These are phyloP conservation scores for Phalanger gymnotis DNA, from an alignment of 2,797 vertebrate genomes.

Conservation along the genomic window DNA sequence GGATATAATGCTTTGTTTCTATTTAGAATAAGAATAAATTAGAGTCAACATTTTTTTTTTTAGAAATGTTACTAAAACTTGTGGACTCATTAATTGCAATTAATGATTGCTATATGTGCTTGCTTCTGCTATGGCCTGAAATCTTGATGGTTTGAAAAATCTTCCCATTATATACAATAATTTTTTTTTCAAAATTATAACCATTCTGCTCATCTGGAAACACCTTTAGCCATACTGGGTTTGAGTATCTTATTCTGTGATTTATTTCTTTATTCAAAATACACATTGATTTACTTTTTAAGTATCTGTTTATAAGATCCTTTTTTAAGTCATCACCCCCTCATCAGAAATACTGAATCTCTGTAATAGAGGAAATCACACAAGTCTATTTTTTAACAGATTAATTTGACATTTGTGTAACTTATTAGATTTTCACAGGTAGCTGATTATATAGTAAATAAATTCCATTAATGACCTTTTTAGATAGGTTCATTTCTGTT, in stretches of 20 bases:
- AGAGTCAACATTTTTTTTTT: slow-evolving; percentile 4
- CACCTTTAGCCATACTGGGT: neutral
- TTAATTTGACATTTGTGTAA: slow-evolving; percentile 17
- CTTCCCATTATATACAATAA: neutral
- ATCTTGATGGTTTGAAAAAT: slow-evolving; percentile 35
- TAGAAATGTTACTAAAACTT: neutral
- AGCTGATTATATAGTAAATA: slow-evolving; percentile 39
- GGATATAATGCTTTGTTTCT: neutral
- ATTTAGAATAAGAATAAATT: neutral
- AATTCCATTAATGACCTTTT: slow-evolving; percentile 33
- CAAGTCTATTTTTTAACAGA: slow-evolving; percentile 12
- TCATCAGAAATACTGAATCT: slow-evolving; percentile 27
- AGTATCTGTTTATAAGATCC: neutral
- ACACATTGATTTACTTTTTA: slow-evolving; percentile 10
- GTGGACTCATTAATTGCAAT: neutral
- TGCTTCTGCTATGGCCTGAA: neutral
- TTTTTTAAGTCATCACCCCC: neutral
- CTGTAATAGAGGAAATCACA: neutral
- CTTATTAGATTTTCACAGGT: slow-evolving; percentile 23
- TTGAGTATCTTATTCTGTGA: neutral
- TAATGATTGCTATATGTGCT: slow-evolving; percentile 6
- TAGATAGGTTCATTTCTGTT: slow-evolving; percentile 7
- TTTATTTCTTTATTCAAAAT: neutral
- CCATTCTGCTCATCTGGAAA: neutral
- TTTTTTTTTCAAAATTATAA: slow-evolving; percentile 37